A percentile compares a stretch with the other conserved stretches of the same genome.
Conservation (phyloP, 2,797 vertebrate genomes). For the Eleutherodactylus coqui region DNA sequence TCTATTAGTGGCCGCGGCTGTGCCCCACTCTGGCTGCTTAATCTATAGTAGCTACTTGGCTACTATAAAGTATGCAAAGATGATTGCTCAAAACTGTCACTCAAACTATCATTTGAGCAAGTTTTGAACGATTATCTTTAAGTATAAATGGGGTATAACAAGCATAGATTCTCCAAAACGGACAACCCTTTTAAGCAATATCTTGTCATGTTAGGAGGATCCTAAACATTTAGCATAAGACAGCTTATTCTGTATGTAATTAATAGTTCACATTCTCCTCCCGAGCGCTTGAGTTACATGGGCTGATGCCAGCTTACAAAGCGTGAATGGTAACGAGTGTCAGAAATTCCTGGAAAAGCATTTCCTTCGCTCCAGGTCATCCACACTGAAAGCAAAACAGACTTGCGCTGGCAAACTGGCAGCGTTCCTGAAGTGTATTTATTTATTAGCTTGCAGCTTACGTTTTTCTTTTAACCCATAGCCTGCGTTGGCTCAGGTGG, state of each 20-base stretch:
- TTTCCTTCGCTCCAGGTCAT: slow-evolving; percentile 75
- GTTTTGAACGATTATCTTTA: too few relatives aligned
- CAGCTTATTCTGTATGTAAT: slow-evolving; percentile 54
- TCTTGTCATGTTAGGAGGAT: background rate
- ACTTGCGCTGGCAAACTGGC: slow-evolving; percentile 63
- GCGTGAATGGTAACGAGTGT: slow-evolving; percentile 65
- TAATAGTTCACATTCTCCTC: slow-evolving; percentile 49
- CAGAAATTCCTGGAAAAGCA: slow-evolving; percentile 76
- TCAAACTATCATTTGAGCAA: too few relatives aligned
- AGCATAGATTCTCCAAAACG: background rate
- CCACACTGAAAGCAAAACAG: slow-evolving; percentile 62
- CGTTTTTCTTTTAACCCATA: slow-evolving; percentile 50
- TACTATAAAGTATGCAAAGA: too few relatives aligned
- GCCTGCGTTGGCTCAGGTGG: background rate
- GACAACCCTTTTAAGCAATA: background rate
- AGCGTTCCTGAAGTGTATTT: slow-evolving; percentile 61
- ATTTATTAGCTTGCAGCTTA: slow-evolving; percentile 53
- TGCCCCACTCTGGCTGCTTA: too few relatives aligned
- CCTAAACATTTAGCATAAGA: slow-evolving; percentile 9
- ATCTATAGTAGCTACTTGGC: too few relatives aligned
- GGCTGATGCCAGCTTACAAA: slow-evolving; percentile 64
- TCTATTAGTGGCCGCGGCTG: too few relatives aligned
- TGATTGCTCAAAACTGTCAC: too few relatives aligned
- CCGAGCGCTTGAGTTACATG: slow-evolving; percentile 51
- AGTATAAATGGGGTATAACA: too few relatives aligned